These are phyloP conservation scores for Lerista edwardsae DNA, from an alignment of 2,797 vertebrate genomes.

Conservation along the genomic window DNA sequence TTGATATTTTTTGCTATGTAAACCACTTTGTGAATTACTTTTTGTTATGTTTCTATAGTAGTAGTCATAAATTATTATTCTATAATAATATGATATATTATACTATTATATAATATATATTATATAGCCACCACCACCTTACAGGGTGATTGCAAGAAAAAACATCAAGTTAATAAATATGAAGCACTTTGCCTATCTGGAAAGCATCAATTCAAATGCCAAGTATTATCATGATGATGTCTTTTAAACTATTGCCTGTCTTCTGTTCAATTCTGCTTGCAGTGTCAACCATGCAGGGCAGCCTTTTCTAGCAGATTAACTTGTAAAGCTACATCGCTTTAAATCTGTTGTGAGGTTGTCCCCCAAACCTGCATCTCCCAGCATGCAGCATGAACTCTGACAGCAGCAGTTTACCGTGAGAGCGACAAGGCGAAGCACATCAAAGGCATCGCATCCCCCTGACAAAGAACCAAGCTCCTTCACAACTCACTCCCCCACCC, in stretches of 20 bases:
- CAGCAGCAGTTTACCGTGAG: constrained; percentile 53
- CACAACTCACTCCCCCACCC: constrained; percentile 53
- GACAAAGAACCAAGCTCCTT: constrained; percentile 64
- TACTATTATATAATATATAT: no score
- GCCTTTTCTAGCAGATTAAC: not conserved
- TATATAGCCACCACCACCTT: no score
- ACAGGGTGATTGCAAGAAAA: no score
- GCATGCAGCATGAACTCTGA: constrained; percentile 31
- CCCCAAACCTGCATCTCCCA: constrained; percentile 15
- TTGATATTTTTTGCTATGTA: no score
- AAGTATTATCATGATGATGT: no score
- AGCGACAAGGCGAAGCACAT: constrained; percentile 40
- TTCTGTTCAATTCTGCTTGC: not conserved
- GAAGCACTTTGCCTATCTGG: no score
- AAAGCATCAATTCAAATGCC: no score
- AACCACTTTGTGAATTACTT: no score
- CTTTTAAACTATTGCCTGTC: not conserved
- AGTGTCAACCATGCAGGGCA: not conserved
- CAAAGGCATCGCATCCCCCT: constrained; percentile 59
- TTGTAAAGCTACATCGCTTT: not conserved
- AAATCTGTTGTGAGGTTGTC: not conserved
- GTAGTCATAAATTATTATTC: no score
- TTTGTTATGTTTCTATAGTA: no score
- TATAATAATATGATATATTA: no score
- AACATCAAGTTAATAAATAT: no score